Evolutionary conservation across 1,140 invertebrate genomes (phyloP), one percentile per base, ranked within the genome.

Genomic region (Babylonia areolata): DNA sequence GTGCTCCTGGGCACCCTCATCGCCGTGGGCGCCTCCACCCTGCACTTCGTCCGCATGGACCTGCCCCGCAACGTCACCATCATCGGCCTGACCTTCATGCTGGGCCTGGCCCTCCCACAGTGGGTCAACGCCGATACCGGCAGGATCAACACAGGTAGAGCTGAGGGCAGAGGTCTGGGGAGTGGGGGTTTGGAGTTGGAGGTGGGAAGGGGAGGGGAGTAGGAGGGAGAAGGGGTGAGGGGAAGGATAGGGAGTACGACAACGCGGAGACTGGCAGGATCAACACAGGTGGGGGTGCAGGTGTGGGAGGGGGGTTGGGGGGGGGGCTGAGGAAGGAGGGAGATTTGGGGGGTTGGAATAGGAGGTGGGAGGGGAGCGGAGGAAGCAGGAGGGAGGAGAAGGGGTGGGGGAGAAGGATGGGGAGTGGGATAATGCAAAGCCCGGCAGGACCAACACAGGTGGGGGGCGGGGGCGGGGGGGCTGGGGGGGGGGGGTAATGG

Each of bases 71-170:
- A 88, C 75, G 23, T 88, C 42, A 86, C 81, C 6, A 92, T 94
- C 85, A 81, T 94, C 28, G 93, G 93, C 46, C 90, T 93, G 73
- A 90, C 93, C 3, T 87, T 94, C 28, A 93, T 94, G 89, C 86
- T 93, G 83, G 93, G 93, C 17, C 69, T 94, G 12, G 86, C 92
- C 54, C 83, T 94, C 23, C 93, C 93, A 31, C 71, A 88, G 42
- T 93, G 91, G 86, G 88, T 92, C 77, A 87, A 37, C 20, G 71
- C 64, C 17, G 83, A 88, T 23, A 85, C 88, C 6, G 46, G 71
- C 23, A 39, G 77, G 12, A 87, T 90, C 20, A 20, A 85, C 9
- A 88, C 89, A 80, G 89, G 89, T 88, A n/a, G n/a, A n/a, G n/a
- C n/a, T n/a, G n/a, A n/a, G n/a, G n/a, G n/a, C n/a, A n/a, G n/a